Evolutionary conservation across 2,113 vertebrate species (phyloP).

Genomic region (Cricetomys ansorgei): DNA sequence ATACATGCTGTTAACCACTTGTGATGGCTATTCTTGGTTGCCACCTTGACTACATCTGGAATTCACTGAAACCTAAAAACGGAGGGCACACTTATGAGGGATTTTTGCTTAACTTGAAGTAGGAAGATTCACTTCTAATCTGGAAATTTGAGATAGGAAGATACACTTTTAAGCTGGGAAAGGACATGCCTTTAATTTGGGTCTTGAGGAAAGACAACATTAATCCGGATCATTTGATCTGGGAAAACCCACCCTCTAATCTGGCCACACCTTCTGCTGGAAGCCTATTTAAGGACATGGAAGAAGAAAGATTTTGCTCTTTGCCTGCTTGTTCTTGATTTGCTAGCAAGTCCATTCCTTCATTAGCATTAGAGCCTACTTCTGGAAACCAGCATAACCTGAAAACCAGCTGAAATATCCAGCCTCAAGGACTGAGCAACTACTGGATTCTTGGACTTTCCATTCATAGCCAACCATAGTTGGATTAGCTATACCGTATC

Average conservation of each 20-base stretch:
- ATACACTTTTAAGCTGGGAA: background rate
- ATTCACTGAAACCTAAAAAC: background rate
- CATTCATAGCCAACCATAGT: background rate
- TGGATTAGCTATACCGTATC: background rate
- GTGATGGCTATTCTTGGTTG: background rate
- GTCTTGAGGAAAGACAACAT: too few relatives aligned
- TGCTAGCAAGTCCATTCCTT: background rate
- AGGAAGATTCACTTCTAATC: background rate
- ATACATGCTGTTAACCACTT: background rate
- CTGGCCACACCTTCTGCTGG: background rate
- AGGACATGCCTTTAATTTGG: background rate
- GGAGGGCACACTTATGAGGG: background rate
- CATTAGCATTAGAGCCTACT: background rate
- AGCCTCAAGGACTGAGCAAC: background rate
- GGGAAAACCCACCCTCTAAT: background rate
- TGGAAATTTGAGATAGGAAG: background rate
- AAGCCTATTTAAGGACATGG: background rate
- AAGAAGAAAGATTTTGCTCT: background rate
- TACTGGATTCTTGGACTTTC: background rate
- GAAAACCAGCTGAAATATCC: background rate
- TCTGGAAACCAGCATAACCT: background rate
- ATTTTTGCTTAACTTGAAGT: background rate
- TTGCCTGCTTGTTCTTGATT: background rate
- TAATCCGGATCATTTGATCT: background rate
- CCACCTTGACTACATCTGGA: background rate